Base-by-base conservation (phyloP, 2,888 invertebrate genomes). In the Eudiplozoon nipponicum region DNA sequence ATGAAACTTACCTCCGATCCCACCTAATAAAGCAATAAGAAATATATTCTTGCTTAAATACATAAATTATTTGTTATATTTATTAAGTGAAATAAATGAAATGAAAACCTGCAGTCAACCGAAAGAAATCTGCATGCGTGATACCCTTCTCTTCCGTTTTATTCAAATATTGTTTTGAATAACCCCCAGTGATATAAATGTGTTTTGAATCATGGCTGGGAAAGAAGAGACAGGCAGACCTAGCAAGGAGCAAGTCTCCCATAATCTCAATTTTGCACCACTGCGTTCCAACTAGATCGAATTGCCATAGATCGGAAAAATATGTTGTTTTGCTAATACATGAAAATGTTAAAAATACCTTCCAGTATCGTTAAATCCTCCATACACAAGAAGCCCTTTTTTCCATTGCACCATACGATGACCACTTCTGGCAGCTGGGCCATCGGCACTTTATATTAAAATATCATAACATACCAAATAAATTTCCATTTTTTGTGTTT, bases 311-410 rank as follows among this genome's bases (percentile, higher is more conserved):
- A 54, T 84, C 84, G 55, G 80, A 80, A 54, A 68, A 76, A 61
- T 81, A 84, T 48, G n/a, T n/a, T n/a, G n/a, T n/a, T n/a, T n/a
- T n/a, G n/a, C n/a, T n/a, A 76, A 61, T 81, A 84, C 48, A 71
- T 71, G 54, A 72, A 78, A 44, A n/a, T n/a, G n/a, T n/a, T n/a
- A n/a, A n/a, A n/a, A n/a, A n/a, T 74, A 72, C 40, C 74, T 57
- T 49, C 48, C 46, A 42, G 76, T 80, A 59, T 84, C 81, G 51
- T 73, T 69, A 57, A 78, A 84, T 1, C 84, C 84, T 1, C 81
- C 81, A 62, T 81, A 81, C 3, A 81, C 62, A 45, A 76, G 61
- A 1, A 84, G 57, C 49, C 70, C 69, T 47, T 74, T 74, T 47
- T 74, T 75, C 1, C 68, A 50, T 3, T 28, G 54, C 1, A 70